Conservation (phyloP, 2,888 invertebrate species). For the Dasypogon diadema region DNA sequence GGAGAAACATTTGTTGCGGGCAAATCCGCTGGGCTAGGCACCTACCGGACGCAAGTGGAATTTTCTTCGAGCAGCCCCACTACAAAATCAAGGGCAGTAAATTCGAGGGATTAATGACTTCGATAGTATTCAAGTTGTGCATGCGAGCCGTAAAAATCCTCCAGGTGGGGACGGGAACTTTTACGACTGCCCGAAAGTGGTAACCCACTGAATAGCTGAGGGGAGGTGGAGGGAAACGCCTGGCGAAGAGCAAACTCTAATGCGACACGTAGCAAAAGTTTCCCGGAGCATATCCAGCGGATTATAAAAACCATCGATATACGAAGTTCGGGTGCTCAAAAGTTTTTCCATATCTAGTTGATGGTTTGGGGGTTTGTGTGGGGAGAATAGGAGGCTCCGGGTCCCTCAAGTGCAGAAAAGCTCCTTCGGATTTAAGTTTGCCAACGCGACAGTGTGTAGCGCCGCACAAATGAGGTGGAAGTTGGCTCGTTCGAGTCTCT, state of each 20-base stretch:
- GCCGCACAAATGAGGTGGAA: constrained; percentile 36
- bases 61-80: constrained; percentile 23
- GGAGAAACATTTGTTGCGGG: constrained; percentile 16
- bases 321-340: constrained; percentile 35
- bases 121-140: constrained; percentile 44
- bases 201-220: background rate
- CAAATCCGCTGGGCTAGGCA: background rate
- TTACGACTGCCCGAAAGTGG: background rate
- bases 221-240: no score
- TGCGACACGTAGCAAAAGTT: constrained; percentile 47
- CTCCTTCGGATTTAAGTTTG: constrained; percentile 21
- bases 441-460: constrained; percentile 16
- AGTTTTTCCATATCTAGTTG: constrained; percentile 42
- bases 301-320: constrained; percentile 46
- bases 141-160: constrained; percentile 37
- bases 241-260: constrained; percentile 36
- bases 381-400: no score
- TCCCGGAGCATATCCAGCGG: constrained; percentile 29
- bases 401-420: constrained; percentile 8
- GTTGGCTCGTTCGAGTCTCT: constrained; percentile 52
- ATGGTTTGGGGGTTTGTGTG: constrained; percentile 17
- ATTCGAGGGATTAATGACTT: constrained; percentile 36
- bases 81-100: constrained; percentile 36
- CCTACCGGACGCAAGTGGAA: constrained; percentile 26
- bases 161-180: background rate